Evolutionary conservation across 2,888 invertebrate species (phyloP), one percentile per base, ranked within the genome.

Genomic region (Oxytorus armatus): DNA sequence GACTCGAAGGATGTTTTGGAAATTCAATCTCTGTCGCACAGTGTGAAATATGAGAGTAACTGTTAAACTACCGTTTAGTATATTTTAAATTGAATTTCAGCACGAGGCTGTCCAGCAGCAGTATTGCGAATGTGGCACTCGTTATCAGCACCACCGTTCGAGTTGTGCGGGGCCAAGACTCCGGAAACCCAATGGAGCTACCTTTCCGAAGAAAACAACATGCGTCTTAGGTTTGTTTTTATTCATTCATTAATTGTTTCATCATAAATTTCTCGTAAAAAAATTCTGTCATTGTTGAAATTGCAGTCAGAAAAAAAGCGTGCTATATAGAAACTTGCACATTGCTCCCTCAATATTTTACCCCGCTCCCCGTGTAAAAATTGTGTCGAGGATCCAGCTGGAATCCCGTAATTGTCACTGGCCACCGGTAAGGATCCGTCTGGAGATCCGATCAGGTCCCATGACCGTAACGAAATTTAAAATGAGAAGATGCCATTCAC

Each of bases 51-150:
- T 4, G 36, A 36, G 10, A 36, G 1, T 8, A 44, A 44, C 39
- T 59, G 47, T 10, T 49, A 23, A 47, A 36, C 11, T 18, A 29
- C 18, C n/a, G n/a, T n/a, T 36, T n/a, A 7, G 21, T 2, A 11
- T 5, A 7, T 0, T 0, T 0, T 8, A 10, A 5, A 51, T 23
- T 18, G 3, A 14, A 33, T 80, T 74, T 69, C 49, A 97, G 97
- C 94, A 90, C 96, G 98, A 83, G 98, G 98, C 33, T 98, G 98
- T 93, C 96, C 98, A 23, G 97, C 97, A 84, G 98, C 98, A 70
- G 97, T 97, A 81, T 94, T 98, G 83, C 94, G 98, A 86, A 94
- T 98, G 90, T 98, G 98, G 97, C 95, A 96, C 89, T 96, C 97
- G 90, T 93, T 95, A 79, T 95, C 96, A 78, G 95, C 95, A 72